phyloP scores from a whole-genome alignment of 2,888 invertebrate species.

The Lasioglossum leucozonium region DNA sequence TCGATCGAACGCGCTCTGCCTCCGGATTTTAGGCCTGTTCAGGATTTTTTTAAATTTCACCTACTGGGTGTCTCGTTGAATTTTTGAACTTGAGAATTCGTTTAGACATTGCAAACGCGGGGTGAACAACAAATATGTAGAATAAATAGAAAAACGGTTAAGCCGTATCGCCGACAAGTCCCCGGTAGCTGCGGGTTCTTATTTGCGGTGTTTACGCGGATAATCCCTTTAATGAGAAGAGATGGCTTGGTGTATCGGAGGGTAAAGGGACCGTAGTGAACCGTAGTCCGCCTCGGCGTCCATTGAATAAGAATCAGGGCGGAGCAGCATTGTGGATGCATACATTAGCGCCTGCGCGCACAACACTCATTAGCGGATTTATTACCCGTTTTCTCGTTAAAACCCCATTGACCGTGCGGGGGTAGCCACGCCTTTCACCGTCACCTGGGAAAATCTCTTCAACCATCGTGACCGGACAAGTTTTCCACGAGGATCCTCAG shows the following conservation, averaged over 20 bases:
- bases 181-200: constrained; percentile 34
- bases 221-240: constrained; percentile 77
- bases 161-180: not conserved
- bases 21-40: not conserved
- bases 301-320: constrained; percentile 63
- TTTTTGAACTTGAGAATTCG: no score
- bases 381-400: constrained; percentile 75
- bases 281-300: constrained; percentile 1
- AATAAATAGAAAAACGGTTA: no score
- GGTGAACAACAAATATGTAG: no score
- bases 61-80: not conserved
- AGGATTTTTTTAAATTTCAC: no score
- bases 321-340: constrained; percentile 77
- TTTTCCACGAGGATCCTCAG: constrained; percentile 3
- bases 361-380: constrained; percentile 81
- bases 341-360: constrained; percentile 79
- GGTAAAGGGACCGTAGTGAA: constrained; percentile 21
- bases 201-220: constrained; percentile 78
- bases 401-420: constrained; percentile 44
- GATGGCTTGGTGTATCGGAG: constrained; percentile 35
- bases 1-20: not conserved
- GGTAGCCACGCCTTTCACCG: constrained; percentile 65
- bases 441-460: constrained; percentile 36
- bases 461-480: constrained; percentile 3
- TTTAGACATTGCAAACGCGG: no score